Evolutionary conservation across 2,888 invertebrate genomes (phyloP), one percentile per base, ranked within the genome.

Genomic region (Drosophila cracens): DNA sequence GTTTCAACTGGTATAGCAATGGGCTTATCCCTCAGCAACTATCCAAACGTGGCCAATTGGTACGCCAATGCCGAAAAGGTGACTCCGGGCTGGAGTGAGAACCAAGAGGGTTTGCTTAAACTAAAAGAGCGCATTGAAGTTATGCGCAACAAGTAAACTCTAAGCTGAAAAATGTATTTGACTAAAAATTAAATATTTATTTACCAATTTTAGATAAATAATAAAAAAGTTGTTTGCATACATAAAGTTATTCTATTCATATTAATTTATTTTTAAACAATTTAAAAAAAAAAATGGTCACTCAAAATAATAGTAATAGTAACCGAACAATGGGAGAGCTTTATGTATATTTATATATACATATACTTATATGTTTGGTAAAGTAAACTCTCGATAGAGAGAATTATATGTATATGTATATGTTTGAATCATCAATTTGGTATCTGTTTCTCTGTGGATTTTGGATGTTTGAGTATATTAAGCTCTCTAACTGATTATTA

Each of bases 1-100:
- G 94, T 97, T 16, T 95, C 96, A 38, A 96, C 95, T 67, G 94
- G 94, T 73, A 96, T 96, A 83, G 95, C 95, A 40, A 92, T 94
- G 10, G 94, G 94, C 4, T 94, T 95, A 61, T 96, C 97, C 91
- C 89, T 97, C 69, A 94, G 94, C 85, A 95, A 95, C 81, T 96
- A 95, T 92, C 92, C 94, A 49, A 97, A 97, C 82, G 94, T 97
- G 58, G 92, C 93, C 59, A 95, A 94, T 93, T 96, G 96, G 95
- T 94, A 94, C 78, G 93, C 92, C 1, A 94, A 94, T 70, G 93
- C 94, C 52, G 95, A 95, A 91, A 90, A 92, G 2, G 94, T 94
- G 13, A 94, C 94, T 34, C 94, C 94, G 0, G 95, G 95, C 18
- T 95, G 94, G 85, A 94, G 94, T 67, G 94, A 94, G 73, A 95